Evolutionary conservation across 2,113 vertebrate species (phyloP).

Genomic region (Hemiscyllium ocellatum): DNA sequence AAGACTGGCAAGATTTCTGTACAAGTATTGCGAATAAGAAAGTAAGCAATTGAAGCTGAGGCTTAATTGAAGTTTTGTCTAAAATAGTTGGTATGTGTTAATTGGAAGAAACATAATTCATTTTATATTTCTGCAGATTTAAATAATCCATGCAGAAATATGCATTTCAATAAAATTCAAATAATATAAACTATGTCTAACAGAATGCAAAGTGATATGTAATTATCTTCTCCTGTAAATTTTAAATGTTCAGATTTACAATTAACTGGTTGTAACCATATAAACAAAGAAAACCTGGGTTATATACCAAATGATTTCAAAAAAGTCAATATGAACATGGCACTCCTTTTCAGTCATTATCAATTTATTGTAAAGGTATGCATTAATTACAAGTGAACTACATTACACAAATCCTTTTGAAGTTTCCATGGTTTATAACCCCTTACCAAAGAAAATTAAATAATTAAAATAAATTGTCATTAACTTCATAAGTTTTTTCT

Average conservation of each 20-base stretch:
- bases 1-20: constrained; percentile 12
- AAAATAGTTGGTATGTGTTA: neutral
- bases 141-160: constrained; percentile 22
- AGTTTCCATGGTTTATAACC: neutral
- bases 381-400: neutral
- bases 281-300: neutral
- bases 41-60: neutral
- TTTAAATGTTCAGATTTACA: constrained; percentile 21
- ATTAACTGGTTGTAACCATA: constrained; percentile 6
- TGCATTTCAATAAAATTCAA: constrained; percentile 1
- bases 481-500: constrained; percentile 24
- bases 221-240: neutral
- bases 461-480: neutral
- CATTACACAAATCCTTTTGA: neutral
- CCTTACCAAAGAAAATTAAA: neutral
- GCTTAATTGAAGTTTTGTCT: neutral
- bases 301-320: neutral
- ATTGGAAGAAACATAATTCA: neutral
- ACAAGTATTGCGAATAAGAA: neutral
- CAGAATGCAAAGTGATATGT: neutral
- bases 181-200: neutral
- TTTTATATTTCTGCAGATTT: constrained; percentile 14
- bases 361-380: neutral
- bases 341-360: neutral
- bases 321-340: neutral